Base-by-base conservation (phyloP, 2,113 vertebrate species). In the Percina caprodes region DNA sequence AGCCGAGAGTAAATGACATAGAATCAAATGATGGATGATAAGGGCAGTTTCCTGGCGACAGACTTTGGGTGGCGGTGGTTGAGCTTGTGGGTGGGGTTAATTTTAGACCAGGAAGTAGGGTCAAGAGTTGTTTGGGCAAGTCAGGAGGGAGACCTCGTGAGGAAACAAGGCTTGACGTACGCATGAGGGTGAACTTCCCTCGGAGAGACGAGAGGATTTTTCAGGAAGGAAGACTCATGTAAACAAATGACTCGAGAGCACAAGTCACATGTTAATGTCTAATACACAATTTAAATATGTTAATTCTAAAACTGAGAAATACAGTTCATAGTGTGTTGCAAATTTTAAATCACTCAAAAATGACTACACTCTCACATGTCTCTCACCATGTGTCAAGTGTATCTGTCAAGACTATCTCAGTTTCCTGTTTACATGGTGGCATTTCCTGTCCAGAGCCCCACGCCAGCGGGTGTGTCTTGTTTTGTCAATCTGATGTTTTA, bases 351-450 rank as follows among this genome's bases (percentile, higher is more conserved):
- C 39, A 11, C 39, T 42, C 39, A 42, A 42, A 42, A 19, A 59
- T 24, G 8, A 67, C 19, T 21, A n/a, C 33, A 6, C 52, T 39
- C n/a, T n/a, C n/a, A n/a, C n/a, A 42, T 82, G 74, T 74, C 3
- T 58, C 12, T 68, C 23, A 45, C 45, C 16, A 16, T 77, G 58
- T 58, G 58, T 39, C n/a, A 54, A 66, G 35, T 58, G 3, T 19
- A 84, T 91, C 68, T 42, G 66, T 81, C 51, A 72, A 39, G 90
- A 90, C 86, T 74, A 88, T 86, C 48, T 61, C 55, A 42, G 58
- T 85, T 93, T 95, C 92, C 92, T 86, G 93, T 94, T 94, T 92
- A 89, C 48, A 72, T n/a, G 58, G 30, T 83, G 74, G 67, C 80
- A 84, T 90, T 94, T 95, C 93, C 94, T 89, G 90, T 63, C 49